Evolutionary conservation across 1,140 invertebrate genomes (phyloP).

Genomic region (Drosophila nigromelanica): DNA sequence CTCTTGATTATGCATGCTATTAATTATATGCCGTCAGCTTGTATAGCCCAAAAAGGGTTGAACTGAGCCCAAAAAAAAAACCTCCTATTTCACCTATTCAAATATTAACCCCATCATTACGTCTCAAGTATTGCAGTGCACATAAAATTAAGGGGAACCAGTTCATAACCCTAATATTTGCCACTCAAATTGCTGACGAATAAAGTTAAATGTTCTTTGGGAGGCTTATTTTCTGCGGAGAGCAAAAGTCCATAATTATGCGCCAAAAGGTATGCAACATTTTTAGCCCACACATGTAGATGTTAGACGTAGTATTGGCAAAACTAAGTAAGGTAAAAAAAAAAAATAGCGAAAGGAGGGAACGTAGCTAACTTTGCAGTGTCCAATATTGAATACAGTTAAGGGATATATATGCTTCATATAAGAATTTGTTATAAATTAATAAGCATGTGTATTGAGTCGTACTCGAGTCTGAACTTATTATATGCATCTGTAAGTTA

Average conservation of each 20-base stretch:
- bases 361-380: no score
- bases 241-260: conserved; percentile 79
- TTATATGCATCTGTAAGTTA: no score
- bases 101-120: not conserved
- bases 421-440: no score
- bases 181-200: conserved; percentile 54
- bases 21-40: conserved; percentile 66
- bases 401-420: no score
- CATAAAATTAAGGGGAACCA: not conserved
- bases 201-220: conserved; percentile 25
- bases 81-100: not conserved
- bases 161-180: conserved; percentile 36
- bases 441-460: no score
- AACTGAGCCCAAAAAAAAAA: conserved; percentile 2
- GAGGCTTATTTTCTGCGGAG: conserved; percentile 16
- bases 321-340: not conserved
- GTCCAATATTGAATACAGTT: not conserved
- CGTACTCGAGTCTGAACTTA: no score
- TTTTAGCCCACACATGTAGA: conserved; percentile 1
- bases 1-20: conserved; percentile 69
- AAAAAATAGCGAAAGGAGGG: not conserved
- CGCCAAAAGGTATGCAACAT: conserved; percentile 41
- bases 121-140: conserved; percentile 5
- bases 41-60: conserved; percentile 51
- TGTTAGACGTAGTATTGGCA: not conserved